phyloP scores from a whole-genome alignment of 1,140 invertebrate genomes.

The Halyomorpha halys region DNA sequence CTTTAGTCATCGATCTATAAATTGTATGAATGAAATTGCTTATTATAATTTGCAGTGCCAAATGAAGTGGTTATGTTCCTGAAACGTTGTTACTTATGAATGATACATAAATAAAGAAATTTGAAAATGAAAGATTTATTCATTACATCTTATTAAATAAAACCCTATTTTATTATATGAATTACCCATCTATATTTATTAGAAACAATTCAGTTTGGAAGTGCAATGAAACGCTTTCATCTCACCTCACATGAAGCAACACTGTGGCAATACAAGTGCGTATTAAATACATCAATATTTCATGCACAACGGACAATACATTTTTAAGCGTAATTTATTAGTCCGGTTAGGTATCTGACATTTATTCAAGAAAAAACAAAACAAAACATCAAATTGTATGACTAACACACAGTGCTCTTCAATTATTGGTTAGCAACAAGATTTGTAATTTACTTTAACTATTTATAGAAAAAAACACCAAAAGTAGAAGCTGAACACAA shows the following conservation, averaged over 20 bases:
- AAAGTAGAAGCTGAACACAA: not conserved
- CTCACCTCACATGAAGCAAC: slow-evolving; percentile 15
- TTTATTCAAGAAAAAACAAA: no score
- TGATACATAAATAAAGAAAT: no score
- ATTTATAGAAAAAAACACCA: not conserved
- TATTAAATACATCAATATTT: not conserved
- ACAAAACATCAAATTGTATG: no score
- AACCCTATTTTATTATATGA: no score
- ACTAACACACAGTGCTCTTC: slow-evolving; percentile 7
- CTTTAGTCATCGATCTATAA: no score
- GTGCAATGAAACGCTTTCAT: slow-evolving; percentile 4
- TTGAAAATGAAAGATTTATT: no score
- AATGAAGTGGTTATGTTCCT: no score
- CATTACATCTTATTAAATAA: no score
- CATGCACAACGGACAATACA: not conserved
- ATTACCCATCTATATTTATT: no score
- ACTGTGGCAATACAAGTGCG: slow-evolving; percentile 6
- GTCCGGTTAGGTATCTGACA: not conserved
- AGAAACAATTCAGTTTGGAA: not conserved
- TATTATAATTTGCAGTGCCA: no score
- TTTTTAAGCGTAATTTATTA: not conserved
- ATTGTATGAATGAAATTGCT: no score
- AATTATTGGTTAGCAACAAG: not conserved
- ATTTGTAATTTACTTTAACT: not conserved
- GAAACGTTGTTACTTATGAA: no score